phyloP scores from a whole-genome alignment of 2,113 vertebrate genomes.

The Dasyprocta punctata region DNA sequence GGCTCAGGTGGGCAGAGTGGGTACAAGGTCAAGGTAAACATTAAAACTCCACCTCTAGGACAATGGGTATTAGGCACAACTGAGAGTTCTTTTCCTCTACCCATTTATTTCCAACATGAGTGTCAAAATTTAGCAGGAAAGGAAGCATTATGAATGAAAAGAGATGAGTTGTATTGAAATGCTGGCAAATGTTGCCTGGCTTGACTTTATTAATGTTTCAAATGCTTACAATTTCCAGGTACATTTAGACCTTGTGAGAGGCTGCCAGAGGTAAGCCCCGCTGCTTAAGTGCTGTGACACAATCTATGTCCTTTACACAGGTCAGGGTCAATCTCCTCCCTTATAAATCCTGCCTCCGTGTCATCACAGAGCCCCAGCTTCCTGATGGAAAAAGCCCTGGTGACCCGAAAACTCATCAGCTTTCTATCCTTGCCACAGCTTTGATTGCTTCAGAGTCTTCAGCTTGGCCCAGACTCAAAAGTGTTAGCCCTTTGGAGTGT shows the following conservation, averaged over 20 bases:
- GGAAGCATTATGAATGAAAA: not conserved
- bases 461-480: not conserved
- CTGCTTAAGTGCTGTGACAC: accelerated
- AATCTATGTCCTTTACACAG: not conserved
- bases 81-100: accelerated
- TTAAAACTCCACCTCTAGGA: not conserved
- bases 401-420: constrained; percentile 65
- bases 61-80: accelerated
- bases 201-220: not conserved
- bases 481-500: constrained; percentile 26
- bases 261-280: not conserved
- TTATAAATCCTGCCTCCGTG: constrained; percentile 52
- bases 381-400: constrained; percentile 70
- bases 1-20: accelerated
- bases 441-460: not conserved
- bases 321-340: not conserved
- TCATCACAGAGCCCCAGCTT: constrained; percentile 64
- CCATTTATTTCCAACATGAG: not conserved
- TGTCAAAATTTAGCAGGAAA: not conserved
- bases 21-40: not conserved
- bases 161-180: not conserved
- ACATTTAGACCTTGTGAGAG: not conserved
- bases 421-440: not conserved
- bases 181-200: accelerated
- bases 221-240: not conserved